phyloP scores from a whole-genome alignment of 2,888 invertebrate genomes.

The Laspeyria flexula region DNA sequence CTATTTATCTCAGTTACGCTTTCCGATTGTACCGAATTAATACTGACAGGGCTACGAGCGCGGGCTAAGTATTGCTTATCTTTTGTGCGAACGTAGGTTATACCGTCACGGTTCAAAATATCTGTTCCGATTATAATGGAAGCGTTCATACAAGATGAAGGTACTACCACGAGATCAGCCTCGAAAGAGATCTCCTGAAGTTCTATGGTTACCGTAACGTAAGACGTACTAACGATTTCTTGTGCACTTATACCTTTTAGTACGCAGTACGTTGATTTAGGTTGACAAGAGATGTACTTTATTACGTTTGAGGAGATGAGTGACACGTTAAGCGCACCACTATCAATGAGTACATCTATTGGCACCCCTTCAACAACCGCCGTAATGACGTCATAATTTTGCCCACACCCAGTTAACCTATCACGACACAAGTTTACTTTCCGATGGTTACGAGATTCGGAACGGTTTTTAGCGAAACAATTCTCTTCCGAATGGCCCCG shows the following conservation, averaged over 20 bases:
- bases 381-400: neutral
- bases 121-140: constrained; percentile 14
- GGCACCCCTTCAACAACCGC: constrained; percentile 10
- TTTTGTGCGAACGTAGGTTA: neutral
- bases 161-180: constrained; percentile 6
- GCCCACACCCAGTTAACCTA: neutral
- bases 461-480: neutral
- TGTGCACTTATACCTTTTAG: constrained; percentile 4
- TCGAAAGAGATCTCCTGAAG: neutral
- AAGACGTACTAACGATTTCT: neutral
- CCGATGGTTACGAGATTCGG: neutral
- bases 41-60: neutral
- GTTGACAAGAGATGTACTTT: constrained; percentile 3
- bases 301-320: constrained; percentile 1
- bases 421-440: neutral
- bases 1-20: neutral
- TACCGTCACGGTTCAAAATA: constrained; percentile 10
- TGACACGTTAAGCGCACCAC: constrained; percentile 6
- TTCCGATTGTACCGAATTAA: neutral
- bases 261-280: neutral
- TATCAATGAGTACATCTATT: constrained; percentile 12
- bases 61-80: neutral
- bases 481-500: neutral
- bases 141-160: neutral
- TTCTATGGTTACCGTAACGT: constrained; percentile 13